Conservation (phyloP, 2,888 invertebrate genomes). For the Pseudoips prasinana region DNA sequence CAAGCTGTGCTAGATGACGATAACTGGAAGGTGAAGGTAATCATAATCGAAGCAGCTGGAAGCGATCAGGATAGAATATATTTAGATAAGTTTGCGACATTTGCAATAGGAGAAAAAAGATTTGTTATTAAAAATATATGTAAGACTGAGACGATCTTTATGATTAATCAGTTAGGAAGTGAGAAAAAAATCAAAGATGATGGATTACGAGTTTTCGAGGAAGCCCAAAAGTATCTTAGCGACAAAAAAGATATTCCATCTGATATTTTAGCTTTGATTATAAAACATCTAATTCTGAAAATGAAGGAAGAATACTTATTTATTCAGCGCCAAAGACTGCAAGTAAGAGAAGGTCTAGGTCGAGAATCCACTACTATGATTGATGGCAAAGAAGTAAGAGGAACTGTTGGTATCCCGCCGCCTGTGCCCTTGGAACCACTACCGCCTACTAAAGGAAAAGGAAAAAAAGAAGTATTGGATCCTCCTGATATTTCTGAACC, state of each 20-base stretch:
- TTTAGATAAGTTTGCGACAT: slow-evolving; percentile 64
- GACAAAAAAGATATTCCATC: slow-evolving; percentile 68
- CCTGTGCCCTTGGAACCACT: slow-evolving; percentile 32
- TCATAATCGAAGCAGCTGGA: slow-evolving; percentile 66
- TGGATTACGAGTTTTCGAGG: slow-evolving; percentile 65
- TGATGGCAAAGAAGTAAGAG: slow-evolving; percentile 53
- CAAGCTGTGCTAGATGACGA: slow-evolving; percentile 54
- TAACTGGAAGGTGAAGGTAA: slow-evolving; percentile 60
- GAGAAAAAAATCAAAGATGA: slow-evolving; percentile 70
- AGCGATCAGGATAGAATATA: slow-evolving; percentile 68
- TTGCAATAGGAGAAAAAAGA: slow-evolving; percentile 62
- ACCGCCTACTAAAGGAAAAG: slow-evolving; percentile 43
- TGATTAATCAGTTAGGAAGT: slow-evolving; percentile 71
- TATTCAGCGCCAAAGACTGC: slow-evolving; percentile 60
- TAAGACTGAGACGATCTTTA: slow-evolving; percentile 72
- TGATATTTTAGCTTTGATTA: slow-evolving; percentile 62
- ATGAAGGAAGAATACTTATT: slow-evolving; percentile 71
- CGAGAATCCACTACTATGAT: slow-evolving; percentile 65
- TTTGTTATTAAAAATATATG: slow-evolving; percentile 73
- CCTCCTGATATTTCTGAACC: neutral
- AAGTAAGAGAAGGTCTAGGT: slow-evolving; percentile 62
- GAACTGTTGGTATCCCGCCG: slow-evolving; percentile 46
- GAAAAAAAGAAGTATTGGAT: slow-evolving; percentile 36
- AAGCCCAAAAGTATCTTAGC: slow-evolving; percentile 61
- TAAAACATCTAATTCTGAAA: slow-evolving; percentile 69